Base-by-base conservation (phyloP, 2,888 invertebrate species). In the Volucella bombylans region DNA sequence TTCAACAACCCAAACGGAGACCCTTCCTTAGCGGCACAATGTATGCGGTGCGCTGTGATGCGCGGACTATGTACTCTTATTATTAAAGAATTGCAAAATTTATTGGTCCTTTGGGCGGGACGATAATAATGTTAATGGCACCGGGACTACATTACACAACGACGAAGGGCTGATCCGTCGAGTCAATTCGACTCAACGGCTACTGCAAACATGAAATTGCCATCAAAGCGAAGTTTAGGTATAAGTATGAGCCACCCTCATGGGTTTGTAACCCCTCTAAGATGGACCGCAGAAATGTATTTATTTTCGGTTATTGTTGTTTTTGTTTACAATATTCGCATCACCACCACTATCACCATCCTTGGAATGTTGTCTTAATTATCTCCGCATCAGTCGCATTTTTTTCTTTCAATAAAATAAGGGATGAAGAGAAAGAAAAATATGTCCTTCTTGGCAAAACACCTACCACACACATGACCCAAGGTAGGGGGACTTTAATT, bases 11-110 rank as follows among this genome's bases (percentile, higher is more conserved):
- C 31, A 31, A 31, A 31, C 31, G 31, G 31, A 31, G 23, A 23
- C 23, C 23, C 23, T 31, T 31, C 0, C 41, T 23, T 14, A 8
- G n/a, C 6, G 2, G 14, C 43, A 49, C 41, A 45, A n/a, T 18
- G 49, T 72, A 57, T 31, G 45, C 47, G 14, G 18, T 61, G 45
- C 61, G 23, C 18, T 41, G 38, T 39, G 50, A 8, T 47, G 55
- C 43, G 18, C 49, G 72, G 59, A 68, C 71, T 81, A 59, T 77
- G 68, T 68, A 31, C 6, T 31, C 31, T 4, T 31, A 85, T 85
- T 85, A 88, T 89, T 88, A 89, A 88, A 87, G 88, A 90, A 89
- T 88, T 89, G 88, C 87, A 85, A 88, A 90, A 90, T 90, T 89
- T 90, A 90, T 90, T 89, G 88, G 88, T 88, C 89, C 88, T 89